Base-by-base conservation (phyloP, 2,113 vertebrate species). In the Jaculus jaculus region DNA sequence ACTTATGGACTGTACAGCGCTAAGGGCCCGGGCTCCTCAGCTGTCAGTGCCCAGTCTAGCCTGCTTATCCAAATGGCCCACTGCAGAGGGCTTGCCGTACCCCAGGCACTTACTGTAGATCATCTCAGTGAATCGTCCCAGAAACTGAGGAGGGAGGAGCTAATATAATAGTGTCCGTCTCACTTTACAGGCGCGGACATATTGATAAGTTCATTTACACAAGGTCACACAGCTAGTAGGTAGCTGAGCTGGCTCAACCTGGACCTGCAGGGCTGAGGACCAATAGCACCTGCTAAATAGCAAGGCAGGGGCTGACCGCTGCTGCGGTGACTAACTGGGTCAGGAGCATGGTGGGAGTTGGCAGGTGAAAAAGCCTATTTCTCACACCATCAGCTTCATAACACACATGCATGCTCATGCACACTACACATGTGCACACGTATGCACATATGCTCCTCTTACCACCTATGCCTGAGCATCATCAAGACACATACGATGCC, bases 371-470 rank as follows among this genome's bases (percentile, higher is more conserved):
- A 15, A 37, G 9, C 10, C 39, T 39, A 2, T 69, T 74, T 4
- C 2, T 28, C 2, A 7, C 34, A 5, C 60, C 34, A 10, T 18
- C 3, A 20, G 11, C 13, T 26, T 32, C 24, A 20, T 15, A 34
- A 11, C 2, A 0, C 21, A 1, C 10, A 4, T 0, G 54, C 54
- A 12, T 54, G 54, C 15, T 54, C 54, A 0, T 8, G 1, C 7
- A 28, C 28, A 15, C 32, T 47, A 30, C 61, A 83, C 28, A 3
- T 21, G 24, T n/a, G 32, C 1, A 1, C 68, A 34, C 32, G 54
- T 11, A 20, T 0, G 32, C 28, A 58, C 12, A 39, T 30, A 13
- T 58, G 20, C 16, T 42, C 13, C 2, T 10, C 24, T 32, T 71
- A 72, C 17, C 73, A 7, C 58, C 65, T 68, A 10, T n/a, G 39